Evolutionary conservation across 2,113 vertebrate species (phyloP).

Genomic region (Oxyura jamaicensis): DNA sequence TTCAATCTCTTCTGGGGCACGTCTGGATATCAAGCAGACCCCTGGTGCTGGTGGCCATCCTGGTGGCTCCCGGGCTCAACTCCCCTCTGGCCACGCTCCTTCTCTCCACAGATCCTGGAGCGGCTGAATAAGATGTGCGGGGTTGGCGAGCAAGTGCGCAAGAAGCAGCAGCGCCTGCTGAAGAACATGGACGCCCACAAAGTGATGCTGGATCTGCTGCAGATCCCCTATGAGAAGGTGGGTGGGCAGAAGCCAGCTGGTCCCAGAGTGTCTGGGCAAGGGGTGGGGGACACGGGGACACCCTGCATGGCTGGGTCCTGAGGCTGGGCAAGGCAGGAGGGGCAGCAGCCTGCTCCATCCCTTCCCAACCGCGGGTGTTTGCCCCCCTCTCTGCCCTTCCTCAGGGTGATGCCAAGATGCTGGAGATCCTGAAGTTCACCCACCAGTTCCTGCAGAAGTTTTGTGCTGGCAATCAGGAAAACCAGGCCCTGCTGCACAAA

Average conservation of each 20-base stretch:
- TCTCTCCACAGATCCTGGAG: conserved; percentile 87
- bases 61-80: neutral
- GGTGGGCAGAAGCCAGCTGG: neutral
- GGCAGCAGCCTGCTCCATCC: neutral
- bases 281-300: accelerated
- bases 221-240: conserved; percentile 96
- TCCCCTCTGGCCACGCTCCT: neutral
- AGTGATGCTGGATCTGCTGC: conserved; percentile 97
- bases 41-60: neutral
- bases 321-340: neutral
- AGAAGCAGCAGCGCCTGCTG: conserved; percentile 94
- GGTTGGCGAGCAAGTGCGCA: conserved; percentile 88
- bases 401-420: conserved; percentile 94
- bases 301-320: neutral
- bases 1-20: neutral
- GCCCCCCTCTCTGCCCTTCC: neutral
- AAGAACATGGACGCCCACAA: conserved; percentile 99
- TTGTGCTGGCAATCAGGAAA: conserved; percentile 94
- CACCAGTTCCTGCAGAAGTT: conserved; percentile 98
- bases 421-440: conserved; percentile 92
- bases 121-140: conserved; percentile 95
- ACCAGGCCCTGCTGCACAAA: conserved; percentile 93
- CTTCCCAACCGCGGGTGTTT: accelerated
- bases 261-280: neutral
- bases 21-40: neutral